Percentiles rank a stretch among this genome's conserved stretches.
These are phyloP conservation scores for Herminia tarsipennalis DNA, from an alignment of 2,888 invertebrate genomes.

Conservation along the genomic window DNA sequence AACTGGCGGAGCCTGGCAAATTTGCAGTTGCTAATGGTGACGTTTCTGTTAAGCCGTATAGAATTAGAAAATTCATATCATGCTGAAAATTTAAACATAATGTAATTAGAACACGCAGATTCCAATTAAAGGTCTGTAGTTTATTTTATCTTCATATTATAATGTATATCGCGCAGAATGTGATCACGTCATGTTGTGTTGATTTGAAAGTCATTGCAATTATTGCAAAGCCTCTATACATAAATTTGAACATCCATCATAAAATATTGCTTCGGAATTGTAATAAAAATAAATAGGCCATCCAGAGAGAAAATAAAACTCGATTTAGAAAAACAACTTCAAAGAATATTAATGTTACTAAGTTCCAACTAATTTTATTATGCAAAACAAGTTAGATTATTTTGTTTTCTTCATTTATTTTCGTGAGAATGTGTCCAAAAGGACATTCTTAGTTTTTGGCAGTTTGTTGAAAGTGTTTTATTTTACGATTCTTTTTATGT, in stretches of 20 bases:
- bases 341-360: constrained; percentile 39
- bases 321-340: constrained; percentile 21
- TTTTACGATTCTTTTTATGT: no score
- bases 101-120: no score
- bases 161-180: no score
- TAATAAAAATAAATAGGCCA: constrained; percentile 20
- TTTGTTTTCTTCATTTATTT: constrained; percentile 34
- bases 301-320: constrained; percentile 23
- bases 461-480: no score
- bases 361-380: constrained; percentile 36
- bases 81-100: constrained; percentile 46
- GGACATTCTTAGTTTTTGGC: no score
- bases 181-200: no score
- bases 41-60: constrained; percentile 90
- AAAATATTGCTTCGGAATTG: constrained; percentile 1
- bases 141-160: neutral
- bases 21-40: constrained; percentile 84
- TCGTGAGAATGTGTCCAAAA: constrained; percentile 17
- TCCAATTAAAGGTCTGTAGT: neutral
- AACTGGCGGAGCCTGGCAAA: constrained; percentile 49
- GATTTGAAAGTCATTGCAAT: constrained; percentile 5
- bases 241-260: constrained; percentile 10
- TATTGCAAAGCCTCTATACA: neutral
- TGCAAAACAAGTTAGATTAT: constrained; percentile 33
- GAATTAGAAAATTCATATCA: constrained; percentile 62